Conservation (phyloP, 1,140 invertebrate species). For the Sitobion miscanthi region DNA sequence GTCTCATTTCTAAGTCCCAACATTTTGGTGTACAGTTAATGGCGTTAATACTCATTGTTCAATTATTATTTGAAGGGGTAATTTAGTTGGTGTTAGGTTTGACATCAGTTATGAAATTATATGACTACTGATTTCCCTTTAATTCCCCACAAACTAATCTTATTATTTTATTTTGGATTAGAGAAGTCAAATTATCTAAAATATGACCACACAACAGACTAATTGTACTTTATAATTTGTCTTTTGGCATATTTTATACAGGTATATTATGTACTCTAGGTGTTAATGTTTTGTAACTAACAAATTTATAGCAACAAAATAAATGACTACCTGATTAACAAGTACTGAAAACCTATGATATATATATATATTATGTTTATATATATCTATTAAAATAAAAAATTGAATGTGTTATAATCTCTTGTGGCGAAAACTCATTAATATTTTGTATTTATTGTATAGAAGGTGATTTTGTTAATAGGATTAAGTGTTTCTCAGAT, state of each 20-base stretch:
- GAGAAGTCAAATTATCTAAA: constrained; percentile 2
- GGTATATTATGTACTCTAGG: background rate
- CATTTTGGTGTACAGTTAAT: background rate
- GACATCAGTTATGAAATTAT: background rate
- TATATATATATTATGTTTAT: background rate
- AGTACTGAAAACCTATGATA: background rate
- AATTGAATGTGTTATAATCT: constrained; percentile 43
- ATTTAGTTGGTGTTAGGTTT: background rate
- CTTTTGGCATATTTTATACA: background rate
- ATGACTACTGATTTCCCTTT: background rate
- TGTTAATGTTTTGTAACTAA: background rate
- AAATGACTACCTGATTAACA: background rate
- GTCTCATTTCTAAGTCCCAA: background rate
- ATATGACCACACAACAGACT: background rate
- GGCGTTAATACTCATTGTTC: background rate
- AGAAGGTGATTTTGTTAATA: background rate
- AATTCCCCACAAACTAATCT: background rate
- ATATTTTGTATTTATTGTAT: constrained; percentile 8
- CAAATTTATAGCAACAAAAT: background rate
- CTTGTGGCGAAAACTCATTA: background rate
- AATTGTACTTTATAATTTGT: constrained; percentile 9
- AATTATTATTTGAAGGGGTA: background rate
- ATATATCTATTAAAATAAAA: constrained; percentile 13
- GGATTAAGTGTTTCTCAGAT: background rate
- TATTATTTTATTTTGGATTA: background rate